Conservation (phyloP, 2,113 vertebrate species). For the Hydrochoerus hydrochaeris region DNA sequence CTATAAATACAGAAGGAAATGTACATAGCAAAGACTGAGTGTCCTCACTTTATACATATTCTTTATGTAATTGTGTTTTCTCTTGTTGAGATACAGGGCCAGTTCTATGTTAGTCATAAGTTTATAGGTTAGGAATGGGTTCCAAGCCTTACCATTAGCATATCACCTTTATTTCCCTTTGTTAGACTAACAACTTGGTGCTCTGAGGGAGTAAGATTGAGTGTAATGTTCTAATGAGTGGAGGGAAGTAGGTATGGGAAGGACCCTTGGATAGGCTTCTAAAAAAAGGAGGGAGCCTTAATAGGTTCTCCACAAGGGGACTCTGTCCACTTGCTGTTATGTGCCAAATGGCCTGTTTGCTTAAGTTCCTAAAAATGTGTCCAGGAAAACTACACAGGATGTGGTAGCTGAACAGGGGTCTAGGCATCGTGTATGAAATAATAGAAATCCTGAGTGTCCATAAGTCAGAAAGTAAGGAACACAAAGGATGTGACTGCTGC, state of each 20-base stretch:
- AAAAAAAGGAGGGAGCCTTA: background rate
- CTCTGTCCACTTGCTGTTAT: background rate
- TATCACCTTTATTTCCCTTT: background rate
- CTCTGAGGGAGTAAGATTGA: background rate
- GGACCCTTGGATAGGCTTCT: background rate
- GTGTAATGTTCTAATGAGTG: background rate
- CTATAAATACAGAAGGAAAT: conserved; percentile 51
- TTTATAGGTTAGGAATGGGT: background rate
- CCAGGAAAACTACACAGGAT: background rate
- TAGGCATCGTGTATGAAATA: background rate
- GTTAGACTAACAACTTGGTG: background rate
- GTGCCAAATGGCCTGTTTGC: background rate
- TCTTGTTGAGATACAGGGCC: background rate
- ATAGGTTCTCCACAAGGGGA: background rate
- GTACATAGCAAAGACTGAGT: background rate
- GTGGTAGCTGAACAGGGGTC: background rate
- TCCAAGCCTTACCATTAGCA: background rate
- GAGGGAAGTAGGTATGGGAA: background rate
- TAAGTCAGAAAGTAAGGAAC: background rate
- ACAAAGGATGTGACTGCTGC: background rate
- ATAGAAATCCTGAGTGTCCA: background rate
- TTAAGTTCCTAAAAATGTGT: background rate
- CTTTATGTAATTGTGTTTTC: conserved; percentile 3
- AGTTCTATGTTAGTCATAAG: background rate
- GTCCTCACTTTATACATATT: background rate